phyloP scores from a whole-genome alignment of 2,113 vertebrate species.

The Desmodus rotundus region DNA sequence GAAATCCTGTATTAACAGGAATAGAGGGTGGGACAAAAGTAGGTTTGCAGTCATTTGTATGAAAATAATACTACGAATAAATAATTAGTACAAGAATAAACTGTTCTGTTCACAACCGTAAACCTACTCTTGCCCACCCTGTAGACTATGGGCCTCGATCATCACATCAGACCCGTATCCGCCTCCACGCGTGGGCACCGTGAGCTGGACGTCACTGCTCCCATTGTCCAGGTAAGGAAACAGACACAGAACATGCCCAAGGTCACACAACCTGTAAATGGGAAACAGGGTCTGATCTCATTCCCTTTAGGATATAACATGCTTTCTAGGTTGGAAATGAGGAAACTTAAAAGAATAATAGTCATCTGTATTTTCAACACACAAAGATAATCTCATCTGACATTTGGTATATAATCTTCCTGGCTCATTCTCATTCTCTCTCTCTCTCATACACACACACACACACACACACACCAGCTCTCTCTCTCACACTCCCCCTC shows the following conservation, averaged over 20 bases:
- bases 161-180: not conserved
- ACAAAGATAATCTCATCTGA: not conserved
- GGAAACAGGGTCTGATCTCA: not conserved
- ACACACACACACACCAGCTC: not conserved
- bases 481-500: not conserved
- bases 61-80: too few relatives aligned
- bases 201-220: not conserved
- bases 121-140: too few relatives aligned
- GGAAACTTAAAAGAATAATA: not conserved
- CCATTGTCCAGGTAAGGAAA: not conserved
- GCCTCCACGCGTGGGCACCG: accelerated
- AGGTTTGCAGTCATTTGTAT: too few relatives aligned
- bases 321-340: not conserved
- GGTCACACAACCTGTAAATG: not conserved
- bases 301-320: not conserved
- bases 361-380: not conserved
- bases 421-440: not conserved
- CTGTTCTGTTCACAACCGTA: too few relatives aligned
- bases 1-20: not conserved
- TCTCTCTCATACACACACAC: not conserved
- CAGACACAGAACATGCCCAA: not conserved
- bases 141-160: not conserved
- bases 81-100: too few relatives aligned
- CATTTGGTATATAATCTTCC: not conserved
- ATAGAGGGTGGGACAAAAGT: not conserved